Base-by-base conservation (phyloP, 1,140 invertebrate species). In the Drosophila neocordata region DNA sequence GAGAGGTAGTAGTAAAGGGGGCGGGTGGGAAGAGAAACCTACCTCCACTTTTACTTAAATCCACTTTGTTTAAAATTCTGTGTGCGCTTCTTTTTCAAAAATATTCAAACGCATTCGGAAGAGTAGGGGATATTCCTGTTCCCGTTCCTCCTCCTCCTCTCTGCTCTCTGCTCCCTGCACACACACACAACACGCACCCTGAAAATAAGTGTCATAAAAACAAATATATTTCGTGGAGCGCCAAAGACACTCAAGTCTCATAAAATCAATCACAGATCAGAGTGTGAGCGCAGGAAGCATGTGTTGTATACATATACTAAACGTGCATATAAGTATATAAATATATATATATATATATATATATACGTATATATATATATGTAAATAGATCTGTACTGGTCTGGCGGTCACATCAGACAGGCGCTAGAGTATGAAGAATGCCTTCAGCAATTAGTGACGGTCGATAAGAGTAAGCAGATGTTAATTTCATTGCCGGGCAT, bases 251-350 rank as follows among this genome's bases (percentile, higher is more conserved):
- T 55, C 48, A 55, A 38, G 27, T 41, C 31, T 12, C 62, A 65
- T 78, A 72, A 78, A 78, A 76, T 78, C 76, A 78, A 78, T 78
- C 76, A 78, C 67, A 61, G 56, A 71, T 63, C 67, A 53, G 56
- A 65, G 35, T 44, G 52, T 15, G 52, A 67, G 62, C 62, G 35
- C 61, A 69, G 65, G 44, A 63, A 63, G 51, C 48, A 34, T 48
- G 41, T 48, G 41, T 20, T 48, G 41, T 48, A 20, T 48, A 38
- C 4, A n/a, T 38, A n/a, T n/a, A n/a, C n/a, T 44, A 44, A 15
- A 35, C 34, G 41, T 44, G 8, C 41, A 44, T 44, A 15, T 48
- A 63, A 63, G 27, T 31, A n/a, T 20, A 48, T 11, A 15, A 5
- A 31, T 44, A n/a, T 38, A 38, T 38, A n/a, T 38, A 13, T 38